A percentile compares a stretch with the other conserved stretches of the same genome.
Evolutionary conservation across 2,797 vertebrate genomes (phyloP).

Genomic region (Triplophysa bombifrons): DNA sequence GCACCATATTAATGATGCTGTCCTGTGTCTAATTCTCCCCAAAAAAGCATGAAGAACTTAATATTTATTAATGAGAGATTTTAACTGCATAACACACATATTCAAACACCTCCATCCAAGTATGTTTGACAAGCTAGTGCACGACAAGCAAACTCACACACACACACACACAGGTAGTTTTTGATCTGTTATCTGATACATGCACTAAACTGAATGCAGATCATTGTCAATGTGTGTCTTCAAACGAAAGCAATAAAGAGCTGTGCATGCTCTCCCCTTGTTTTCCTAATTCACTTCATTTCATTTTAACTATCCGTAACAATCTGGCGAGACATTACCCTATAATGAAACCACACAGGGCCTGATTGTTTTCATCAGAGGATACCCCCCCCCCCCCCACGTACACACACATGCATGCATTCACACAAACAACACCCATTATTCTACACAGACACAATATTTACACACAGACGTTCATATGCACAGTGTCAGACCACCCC

Average conservation of each 20-base stretch:
- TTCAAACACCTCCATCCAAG: not conserved
- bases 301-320: slow-evolving; percentile 81
- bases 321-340: slow-evolving; percentile 80
- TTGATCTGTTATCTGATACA: slow-evolving; percentile 52
- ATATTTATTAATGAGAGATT: not conserved
- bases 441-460: slow-evolving; percentile 30
- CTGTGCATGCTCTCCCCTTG: slow-evolving; percentile 72
- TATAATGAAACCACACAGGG: slow-evolving; percentile 75
- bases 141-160: not conserved
- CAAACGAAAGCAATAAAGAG: slow-evolving; percentile 78
- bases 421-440: slow-evolving; percentile 23
- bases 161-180: slow-evolving; percentile 5
- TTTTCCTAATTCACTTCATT: slow-evolving; percentile 82
- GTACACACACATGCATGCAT: slow-evolving; percentile 38
- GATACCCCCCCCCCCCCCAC: slow-evolving; percentile 36
- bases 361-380: slow-evolving; percentile 71
- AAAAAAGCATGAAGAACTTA: not conserved
- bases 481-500: slow-evolving; percentile 2
- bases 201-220: slow-evolving; percentile 55
- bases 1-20: not conserved
- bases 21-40: not conserved
- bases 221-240: slow-evolving; percentile 71
- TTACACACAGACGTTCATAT: slow-evolving; percentile 20
- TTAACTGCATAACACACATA: not conserved
- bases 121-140: slow-evolving; percentile 28